phyloP scores from a whole-genome alignment of 2,797 vertebrate species.

The Oreochromis grahami region DNA sequence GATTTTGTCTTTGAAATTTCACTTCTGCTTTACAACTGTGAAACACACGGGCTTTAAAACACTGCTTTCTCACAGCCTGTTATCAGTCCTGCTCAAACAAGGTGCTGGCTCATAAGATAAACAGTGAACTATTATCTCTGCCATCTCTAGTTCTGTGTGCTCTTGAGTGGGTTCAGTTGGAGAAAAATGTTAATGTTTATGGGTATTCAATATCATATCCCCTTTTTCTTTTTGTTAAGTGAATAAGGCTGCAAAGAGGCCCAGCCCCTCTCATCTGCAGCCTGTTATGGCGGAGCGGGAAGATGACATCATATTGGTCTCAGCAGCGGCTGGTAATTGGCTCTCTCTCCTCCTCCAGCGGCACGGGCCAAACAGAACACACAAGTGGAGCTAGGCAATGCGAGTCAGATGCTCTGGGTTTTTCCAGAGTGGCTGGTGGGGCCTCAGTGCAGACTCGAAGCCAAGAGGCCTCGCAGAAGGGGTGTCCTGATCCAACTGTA shows the following conservation, averaged over 20 bases:
- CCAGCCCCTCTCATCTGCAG: conserved; percentile 76
- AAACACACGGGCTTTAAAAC: conserved; percentile 1
- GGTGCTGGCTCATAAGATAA: conserved; percentile 34
- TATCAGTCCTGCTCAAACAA: conserved; percentile 63
- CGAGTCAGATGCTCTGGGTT: conserved; percentile 77
- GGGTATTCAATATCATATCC: conserved; percentile 52
- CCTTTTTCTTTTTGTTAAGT: conserved; percentile 44
- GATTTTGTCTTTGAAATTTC: not conserved
- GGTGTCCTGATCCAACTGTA: conserved; percentile 71
- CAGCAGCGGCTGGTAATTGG: conserved; percentile 76
- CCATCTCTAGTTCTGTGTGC: conserved; percentile 21
- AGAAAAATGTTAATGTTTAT: conserved; percentile 45
- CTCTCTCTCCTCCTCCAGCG: conserved; percentile 70
- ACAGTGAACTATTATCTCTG: conserved; percentile 35
- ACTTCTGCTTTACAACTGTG: conserved; percentile 25
- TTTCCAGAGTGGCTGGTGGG: conserved; percentile 78
- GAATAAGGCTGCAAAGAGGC: conserved; percentile 59
- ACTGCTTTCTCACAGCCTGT: conserved; percentile 45
- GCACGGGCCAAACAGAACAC: conserved; percentile 78
- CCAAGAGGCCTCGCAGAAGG: conserved; percentile 74
- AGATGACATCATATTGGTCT: conserved; percentile 80
- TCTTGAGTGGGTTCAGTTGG: conserved; percentile 29
- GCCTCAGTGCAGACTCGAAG: conserved; percentile 65
- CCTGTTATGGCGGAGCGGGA: conserved; percentile 70
- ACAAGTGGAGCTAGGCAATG: conserved; percentile 81